These are phyloP conservation scores for Saccopteryx bilineata DNA, from an alignment of 2,113 vertebrate genomes.

Conservation along the genomic window DNA sequence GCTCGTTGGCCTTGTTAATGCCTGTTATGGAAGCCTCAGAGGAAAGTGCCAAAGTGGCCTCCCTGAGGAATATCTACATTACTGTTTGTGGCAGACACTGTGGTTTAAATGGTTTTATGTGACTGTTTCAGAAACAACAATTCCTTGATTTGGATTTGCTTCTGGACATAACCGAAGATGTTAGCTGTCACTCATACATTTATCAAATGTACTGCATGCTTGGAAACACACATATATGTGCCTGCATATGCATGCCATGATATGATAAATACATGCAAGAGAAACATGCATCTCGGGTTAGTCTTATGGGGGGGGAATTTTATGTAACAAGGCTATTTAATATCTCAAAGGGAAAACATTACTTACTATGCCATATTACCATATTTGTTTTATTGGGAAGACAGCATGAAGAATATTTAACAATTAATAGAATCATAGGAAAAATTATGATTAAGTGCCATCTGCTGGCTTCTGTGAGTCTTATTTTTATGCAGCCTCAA, in stretches of 20 bases:
- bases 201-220: conserved; percentile 55
- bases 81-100: conserved; percentile 72
- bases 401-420: conserved; percentile 74
- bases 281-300: conserved; percentile 62
- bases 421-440: conserved; percentile 80
- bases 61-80: conserved; percentile 66
- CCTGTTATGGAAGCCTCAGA: conserved; percentile 58
- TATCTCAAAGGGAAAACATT: conserved; percentile 76
- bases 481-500: conserved; percentile 61
- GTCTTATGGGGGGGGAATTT: conserved; percentile 65
- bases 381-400: conserved; percentile 46
- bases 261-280: conserved; percentile 69
- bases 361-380: conserved; percentile 58
- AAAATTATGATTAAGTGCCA: conserved; percentile 85
- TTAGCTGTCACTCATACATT: conserved; percentile 42
- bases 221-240: conserved; percentile 16
- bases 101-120: conserved; percentile 58
- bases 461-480: conserved; percentile 80
- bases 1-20: conserved; percentile 60
- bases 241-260: conserved; percentile 50
- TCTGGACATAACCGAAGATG: conserved; percentile 59
- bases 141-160: conserved; percentile 71
- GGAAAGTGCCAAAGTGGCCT: conserved; percentile 56
- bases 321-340: conserved; percentile 73
- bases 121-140: conserved; percentile 68